Conservation (phyloP, 2,888 invertebrate genomes). For the Didymodactylos carnosus region DNA sequence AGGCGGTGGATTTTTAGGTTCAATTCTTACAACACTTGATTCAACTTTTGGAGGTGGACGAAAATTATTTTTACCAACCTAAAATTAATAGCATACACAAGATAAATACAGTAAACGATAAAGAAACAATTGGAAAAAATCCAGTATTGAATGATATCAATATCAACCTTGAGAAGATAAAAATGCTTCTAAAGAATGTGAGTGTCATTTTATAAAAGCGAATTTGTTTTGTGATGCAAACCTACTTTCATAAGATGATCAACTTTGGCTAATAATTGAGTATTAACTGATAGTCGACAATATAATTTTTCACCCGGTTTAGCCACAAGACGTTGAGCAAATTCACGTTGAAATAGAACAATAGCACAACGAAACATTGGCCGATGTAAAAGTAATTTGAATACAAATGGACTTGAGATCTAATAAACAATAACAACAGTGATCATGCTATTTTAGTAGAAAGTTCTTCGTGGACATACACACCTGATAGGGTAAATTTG, state of each 20-base stretch:
- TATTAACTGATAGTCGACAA: slow-evolving; percentile 82
- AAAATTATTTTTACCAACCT: slow-evolving; percentile 93
- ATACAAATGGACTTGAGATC: slow-evolving; percentile 64
- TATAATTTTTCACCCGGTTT: slow-evolving; percentile 90
- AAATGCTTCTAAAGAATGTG: too few relatives aligned
- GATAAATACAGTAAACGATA: not conserved
- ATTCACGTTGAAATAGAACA: slow-evolving; percentile 95
- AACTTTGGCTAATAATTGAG: slow-evolving; percentile 76
- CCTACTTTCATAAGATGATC: slow-evolving; percentile 79
- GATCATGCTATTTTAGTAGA: not conserved
- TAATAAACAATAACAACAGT: slow-evolving; percentile 17
- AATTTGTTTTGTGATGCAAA: too few relatives aligned
- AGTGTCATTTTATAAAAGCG: too few relatives aligned
- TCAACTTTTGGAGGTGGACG: slow-evolving; percentile 96
- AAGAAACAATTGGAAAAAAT: too few relatives aligned
- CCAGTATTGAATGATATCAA: too few relatives aligned
- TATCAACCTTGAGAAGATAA: too few relatives aligned
- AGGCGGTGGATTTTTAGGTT: slow-evolving; percentile 88
- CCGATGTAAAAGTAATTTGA: slow-evolving; percentile 66
- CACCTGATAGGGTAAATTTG: slow-evolving; percentile 94
- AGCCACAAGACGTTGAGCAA: slow-evolving; percentile 83
- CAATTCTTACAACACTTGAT: slow-evolving; percentile 86
- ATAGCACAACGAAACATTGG: slow-evolving; percentile 60
- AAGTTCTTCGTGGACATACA: not conserved
- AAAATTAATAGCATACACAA: slow-evolving; percentile 21